phyloP scores from a whole-genome alignment of 2,113 vertebrate species.

The Camelus bactrianus region DNA sequence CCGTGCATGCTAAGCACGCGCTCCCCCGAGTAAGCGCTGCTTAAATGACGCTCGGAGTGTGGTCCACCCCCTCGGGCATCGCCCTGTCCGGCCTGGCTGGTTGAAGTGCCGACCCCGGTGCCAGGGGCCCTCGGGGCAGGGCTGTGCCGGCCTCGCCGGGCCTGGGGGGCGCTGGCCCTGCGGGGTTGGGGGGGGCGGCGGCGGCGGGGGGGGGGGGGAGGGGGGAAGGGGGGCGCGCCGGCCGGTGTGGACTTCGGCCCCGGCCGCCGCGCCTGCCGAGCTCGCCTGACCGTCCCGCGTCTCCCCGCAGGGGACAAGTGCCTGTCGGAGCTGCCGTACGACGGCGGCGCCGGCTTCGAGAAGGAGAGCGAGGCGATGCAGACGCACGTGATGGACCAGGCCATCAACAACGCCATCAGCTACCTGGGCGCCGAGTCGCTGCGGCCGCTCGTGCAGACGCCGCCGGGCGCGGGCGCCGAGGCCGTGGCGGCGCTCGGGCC shows the following conservation, averaged over 20 bases:
- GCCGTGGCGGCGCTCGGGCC: constrained; percentile 90
- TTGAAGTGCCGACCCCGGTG: fast-evolving
- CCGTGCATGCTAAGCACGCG: too few relatives aligned
- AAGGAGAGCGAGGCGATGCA: constrained; percentile 95
- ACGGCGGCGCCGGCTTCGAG: constrained; percentile 89
- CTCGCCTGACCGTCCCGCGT: constrained; percentile 49
- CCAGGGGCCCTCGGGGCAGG: neutral
- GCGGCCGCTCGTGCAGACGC: constrained; percentile 97
- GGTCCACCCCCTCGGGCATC: too few relatives aligned
- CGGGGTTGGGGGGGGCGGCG: too few relatives aligned
- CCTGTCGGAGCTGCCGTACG: constrained; percentile 93
- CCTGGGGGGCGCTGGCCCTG: too few relatives aligned
- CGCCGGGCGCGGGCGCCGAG: constrained; percentile 89
- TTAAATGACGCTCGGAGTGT: too few relatives aligned
- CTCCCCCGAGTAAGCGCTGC: too few relatives aligned
- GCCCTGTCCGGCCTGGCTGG: neutral
- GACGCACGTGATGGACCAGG: constrained; percentile 98
- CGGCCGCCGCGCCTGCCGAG: too few relatives aligned
- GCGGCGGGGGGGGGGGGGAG: too few relatives aligned
- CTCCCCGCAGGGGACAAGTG: constrained; percentile 94
- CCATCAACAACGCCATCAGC: constrained; percentile 99
- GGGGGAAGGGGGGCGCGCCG: too few relatives aligned
- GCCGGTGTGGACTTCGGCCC: too few relatives aligned
- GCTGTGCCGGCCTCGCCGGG: too few relatives aligned
- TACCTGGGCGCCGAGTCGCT: constrained; percentile 98